A percentile compares a stretch with the other conserved stretches of the same genome.
Conservation (phyloP, 2,797 vertebrate species). For the Mormyrops boulengeri region DNA sequence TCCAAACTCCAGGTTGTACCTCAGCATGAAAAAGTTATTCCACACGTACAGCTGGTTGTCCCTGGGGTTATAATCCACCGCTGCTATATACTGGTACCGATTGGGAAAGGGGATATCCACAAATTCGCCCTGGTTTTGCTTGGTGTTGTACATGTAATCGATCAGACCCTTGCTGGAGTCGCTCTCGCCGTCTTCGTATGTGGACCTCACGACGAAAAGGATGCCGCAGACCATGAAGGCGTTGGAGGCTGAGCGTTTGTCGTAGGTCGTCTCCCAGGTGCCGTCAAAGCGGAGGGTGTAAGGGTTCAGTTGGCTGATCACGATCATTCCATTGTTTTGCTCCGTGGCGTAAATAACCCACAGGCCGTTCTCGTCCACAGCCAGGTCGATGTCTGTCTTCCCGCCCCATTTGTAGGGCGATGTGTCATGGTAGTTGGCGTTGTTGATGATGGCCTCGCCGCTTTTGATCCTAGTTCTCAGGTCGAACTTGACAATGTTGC, state of each 20-base stretch:
- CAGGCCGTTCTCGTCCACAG: constrained; percentile 89
- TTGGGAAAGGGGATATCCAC: constrained; percentile 90
- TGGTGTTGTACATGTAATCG: constrained; percentile 93
- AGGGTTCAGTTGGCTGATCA: constrained; percentile 96
- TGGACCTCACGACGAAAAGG: constrained; percentile 90
- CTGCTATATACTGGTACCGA: constrained; percentile 95
- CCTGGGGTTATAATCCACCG: constrained; percentile 98
- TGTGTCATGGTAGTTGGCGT: constrained; percentile 97
- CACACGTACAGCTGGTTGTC: constrained; percentile 98
- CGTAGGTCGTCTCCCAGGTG: constrained; percentile 90
- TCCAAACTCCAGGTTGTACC: constrained; percentile 92
- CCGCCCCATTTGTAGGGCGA: constrained; percentile 97
- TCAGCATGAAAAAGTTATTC: constrained; percentile 97
- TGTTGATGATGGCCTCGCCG: constrained; percentile 95
- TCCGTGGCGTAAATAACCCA: constrained; percentile 99
- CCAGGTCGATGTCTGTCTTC: constrained; percentile 96
- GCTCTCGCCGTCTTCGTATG: constrained; percentile 94
- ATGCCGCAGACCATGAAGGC: constrained; percentile 98
- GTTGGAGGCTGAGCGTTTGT: constrained; percentile 96
- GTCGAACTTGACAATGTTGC: constrained; percentile 98
- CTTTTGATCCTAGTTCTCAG: constrained; percentile 98
- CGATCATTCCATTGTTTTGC: constrained; percentile 96
- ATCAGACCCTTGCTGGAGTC: constrained; percentile 85
- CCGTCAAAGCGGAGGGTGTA: constrained; percentile 95
- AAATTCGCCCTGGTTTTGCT: constrained; percentile 79